Conservation (phyloP, 2,797 vertebrate species). For the Scolopax rusticola region DNA sequence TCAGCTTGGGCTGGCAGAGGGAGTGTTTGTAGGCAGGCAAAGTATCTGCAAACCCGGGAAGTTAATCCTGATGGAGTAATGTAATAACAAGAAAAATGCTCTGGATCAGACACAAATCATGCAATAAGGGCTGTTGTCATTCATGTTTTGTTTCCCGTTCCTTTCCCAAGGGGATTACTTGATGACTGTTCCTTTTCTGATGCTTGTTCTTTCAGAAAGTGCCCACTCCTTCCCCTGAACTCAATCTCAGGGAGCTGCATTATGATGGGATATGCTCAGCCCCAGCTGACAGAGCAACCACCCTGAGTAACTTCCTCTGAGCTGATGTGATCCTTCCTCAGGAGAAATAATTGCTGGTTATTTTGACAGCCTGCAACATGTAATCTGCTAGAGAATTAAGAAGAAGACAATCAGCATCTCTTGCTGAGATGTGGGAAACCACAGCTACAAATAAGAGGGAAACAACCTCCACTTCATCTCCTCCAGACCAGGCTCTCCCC, state of each 20-base stretch:
- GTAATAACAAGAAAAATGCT: neutral
- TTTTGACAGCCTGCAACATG: neutral
- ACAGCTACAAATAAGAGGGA: neutral
- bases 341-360: neutral
- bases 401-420: neutral
- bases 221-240: neutral
- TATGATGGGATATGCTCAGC: neutral
- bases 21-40: neutral
- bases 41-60: neutral
- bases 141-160: neutral
- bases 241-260: neutral
- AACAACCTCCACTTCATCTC: neutral
- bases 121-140: neutral
- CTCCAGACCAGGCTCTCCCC: neutral
- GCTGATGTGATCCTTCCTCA: neutral
- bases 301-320: neutral
- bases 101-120: neutral
- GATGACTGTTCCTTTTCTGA: neutral
- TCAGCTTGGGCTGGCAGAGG: neutral
- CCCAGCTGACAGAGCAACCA: neutral
- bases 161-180: neutral
- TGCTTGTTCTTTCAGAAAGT: neutral
- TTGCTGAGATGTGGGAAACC: neutral
- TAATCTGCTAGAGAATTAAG: neutral
- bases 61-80: neutral